A percentile compares a stretch with the other conserved stretches of the same genome.
Conservation (phyloP, 1,140 invertebrate species). For the Drosophila mauritiana region DNA sequence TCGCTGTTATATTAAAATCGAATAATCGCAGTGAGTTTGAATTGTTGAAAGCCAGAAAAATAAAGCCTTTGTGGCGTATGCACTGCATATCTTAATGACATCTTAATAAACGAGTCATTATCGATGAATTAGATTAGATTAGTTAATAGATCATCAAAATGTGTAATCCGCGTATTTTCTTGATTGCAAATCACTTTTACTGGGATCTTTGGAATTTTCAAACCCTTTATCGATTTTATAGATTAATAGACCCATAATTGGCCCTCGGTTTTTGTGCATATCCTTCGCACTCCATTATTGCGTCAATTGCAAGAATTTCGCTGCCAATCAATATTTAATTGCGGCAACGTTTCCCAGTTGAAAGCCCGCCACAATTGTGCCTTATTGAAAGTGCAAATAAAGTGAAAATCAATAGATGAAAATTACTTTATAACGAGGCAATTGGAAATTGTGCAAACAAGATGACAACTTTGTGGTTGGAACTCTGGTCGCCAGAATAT, state of each 20-base stretch:
- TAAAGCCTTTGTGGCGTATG: too few relatives aligned
- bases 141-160: too few relatives aligned
- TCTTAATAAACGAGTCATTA: background rate
- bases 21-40: background rate
- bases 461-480: background rate
- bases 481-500: slow-evolving; percentile 8
- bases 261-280: background rate
- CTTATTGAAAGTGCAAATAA: slow-evolving; percentile 40
- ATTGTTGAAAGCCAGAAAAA: slow-evolving; percentile 4
- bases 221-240: slow-evolving; percentile 5
- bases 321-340: slow-evolving; percentile 37
- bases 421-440: slow-evolving; percentile 14
- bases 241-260: background rate
- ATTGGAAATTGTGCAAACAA: slow-evolving; percentile 24
- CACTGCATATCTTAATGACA: background rate
- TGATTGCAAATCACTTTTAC: background rate
- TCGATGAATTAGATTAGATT: too few relatives aligned
- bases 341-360: background rate
- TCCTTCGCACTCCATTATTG: background rate
- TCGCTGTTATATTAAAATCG: background rate
- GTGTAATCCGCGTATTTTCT: too few relatives aligned
- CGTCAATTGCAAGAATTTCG: slow-evolving; percentile 16
- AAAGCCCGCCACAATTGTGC: slow-evolving; percentile 15
- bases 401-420: slow-evolving; percentile 58
- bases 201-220: background rate